Base-by-base conservation (phyloP, 2,888 invertebrate genomes). In the Glaucopsyche alexis region DNA sequence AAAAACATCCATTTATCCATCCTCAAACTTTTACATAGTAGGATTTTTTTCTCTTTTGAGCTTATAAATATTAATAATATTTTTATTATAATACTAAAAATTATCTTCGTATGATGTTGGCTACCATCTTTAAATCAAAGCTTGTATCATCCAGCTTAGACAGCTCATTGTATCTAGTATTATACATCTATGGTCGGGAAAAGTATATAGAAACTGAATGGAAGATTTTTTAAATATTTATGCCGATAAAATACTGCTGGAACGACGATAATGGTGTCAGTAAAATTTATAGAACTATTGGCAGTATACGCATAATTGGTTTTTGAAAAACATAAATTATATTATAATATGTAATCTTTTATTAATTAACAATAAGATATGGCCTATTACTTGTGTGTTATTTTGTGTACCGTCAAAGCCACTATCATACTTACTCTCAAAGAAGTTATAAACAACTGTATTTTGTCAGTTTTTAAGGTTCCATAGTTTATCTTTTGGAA, bases 201-300 rank as follows among this genome's bases (percentile, higher is more conserved):
- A 85, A 85, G 84, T 82, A 82, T 80, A 80, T 78, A 79, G 79
- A 77, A 81, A 47, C 38, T 75, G 74, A 75, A 72, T 74, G 67
- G 71, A 72, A 75, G 72, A 29, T 77, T 77, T 74, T 76, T 77
- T 75, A 77, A 75, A 77, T 75, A 80, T 78, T 77, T 76, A 79
- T 45, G 60, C n/a, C 60, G 64, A 29, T 64, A 71, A 71, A 71
- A 71, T 77, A 76, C 71, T 67, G 75, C 77, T 73, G 76, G 66
- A 75, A 75, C 72, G 75, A 76, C 76, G 73, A 78, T 82, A 82
- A 76, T 76, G 73, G 55, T 60, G 76, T 66, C 52, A 67, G 50
- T 66, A 19, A 65, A 67, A 64, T 72, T 72, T 72, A 72, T 72
- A 66, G 65, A 49, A 72, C 50, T 66, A 66, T 66, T 72, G 42